Evolutionary conservation across 1,140 invertebrate genomes (phyloP), one percentile per base, ranked within the genome.

Genomic region (Drosophila sucinea): DNA sequence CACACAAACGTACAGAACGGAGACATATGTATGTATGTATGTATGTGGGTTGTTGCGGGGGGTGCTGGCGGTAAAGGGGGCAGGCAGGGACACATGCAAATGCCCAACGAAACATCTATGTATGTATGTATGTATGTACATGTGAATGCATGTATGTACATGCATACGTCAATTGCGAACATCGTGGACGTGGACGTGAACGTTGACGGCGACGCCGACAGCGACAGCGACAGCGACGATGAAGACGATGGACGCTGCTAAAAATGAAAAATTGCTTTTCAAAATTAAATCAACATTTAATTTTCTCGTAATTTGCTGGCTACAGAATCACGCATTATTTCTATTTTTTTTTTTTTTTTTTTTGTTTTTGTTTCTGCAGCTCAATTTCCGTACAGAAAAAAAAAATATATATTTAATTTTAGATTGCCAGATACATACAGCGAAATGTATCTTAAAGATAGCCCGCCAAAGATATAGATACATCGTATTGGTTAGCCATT

Each of bases 271-370:
- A 87, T 87, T 87, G 83, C 83, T 87, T 87, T 87, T 87, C 83
- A 89, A 87, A 87, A 87, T 87, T 87, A 87, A 87, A 87, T 87
- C 83, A 87, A 87, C 83, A 87, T 87, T 87, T 87, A 89, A 87
- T 87, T 87, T 87, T 87, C 80, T 87, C 83, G 83, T 87, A 87
- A 87, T 87, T 89, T 87, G 83, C 82, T 86, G 79, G 79, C 68
- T 65, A 65, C 79, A 77, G 55, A 66, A 66, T 63, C 67, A 54
- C 38, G 70, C 62, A 56, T 51, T 51, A 27, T 27, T 51, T 51
- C 23, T 51, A 27, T 51, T 6, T 41, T n/a, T 17, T 4, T 41
- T 41, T 41, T 17, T 17, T 38, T 38, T 35, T 33, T 33, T 33
- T 33, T 33, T 33, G 32, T 33, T 44, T 44, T 44, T 47, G 44